A percentile compares a stretch with the other conserved stretches of the same genome.
phyloP scores from a whole-genome alignment of 1,140 invertebrate species.

The Eurosta solidaginis region DNA sequence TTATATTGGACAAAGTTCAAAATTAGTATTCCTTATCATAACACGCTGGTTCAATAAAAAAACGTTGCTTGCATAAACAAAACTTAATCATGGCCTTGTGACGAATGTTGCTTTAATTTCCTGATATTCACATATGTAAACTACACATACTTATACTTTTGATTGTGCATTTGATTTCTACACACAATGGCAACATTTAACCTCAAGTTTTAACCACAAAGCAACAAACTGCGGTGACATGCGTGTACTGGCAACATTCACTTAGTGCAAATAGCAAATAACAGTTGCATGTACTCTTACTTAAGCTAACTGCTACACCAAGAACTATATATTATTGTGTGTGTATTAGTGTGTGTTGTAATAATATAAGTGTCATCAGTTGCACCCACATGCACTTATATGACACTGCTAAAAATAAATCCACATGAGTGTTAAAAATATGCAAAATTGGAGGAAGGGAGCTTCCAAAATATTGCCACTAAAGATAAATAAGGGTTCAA shows the following conservation, averaged over 20 bases:
- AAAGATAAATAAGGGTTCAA: no score
- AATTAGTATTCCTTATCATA: no score
- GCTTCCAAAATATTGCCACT: no score
- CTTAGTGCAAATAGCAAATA: constrained; percentile 12
- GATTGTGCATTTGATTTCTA: background rate
- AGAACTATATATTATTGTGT: no score
- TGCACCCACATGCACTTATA: background rate
- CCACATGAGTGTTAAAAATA: background rate
- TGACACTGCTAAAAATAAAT: background rate
- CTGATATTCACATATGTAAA: background rate
- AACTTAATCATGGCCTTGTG: background rate
- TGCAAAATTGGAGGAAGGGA: no score
- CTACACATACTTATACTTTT: background rate
- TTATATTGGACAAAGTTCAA: no score
- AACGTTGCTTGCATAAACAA: background rate
- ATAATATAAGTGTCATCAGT: background rate
- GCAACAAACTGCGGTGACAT: constrained; percentile 10
- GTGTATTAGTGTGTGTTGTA: background rate
- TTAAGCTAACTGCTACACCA: background rate
- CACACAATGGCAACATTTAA: background rate
- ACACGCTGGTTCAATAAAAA: background rate
- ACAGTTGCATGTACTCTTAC: background rate
- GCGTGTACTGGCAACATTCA: constrained; percentile 18
- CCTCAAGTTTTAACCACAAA: constrained; percentile 1
- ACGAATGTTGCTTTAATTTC: background rate